Conservation (phyloP, 2,797 vertebrate genomes). For the Zonotrichia albicollis region DNA sequence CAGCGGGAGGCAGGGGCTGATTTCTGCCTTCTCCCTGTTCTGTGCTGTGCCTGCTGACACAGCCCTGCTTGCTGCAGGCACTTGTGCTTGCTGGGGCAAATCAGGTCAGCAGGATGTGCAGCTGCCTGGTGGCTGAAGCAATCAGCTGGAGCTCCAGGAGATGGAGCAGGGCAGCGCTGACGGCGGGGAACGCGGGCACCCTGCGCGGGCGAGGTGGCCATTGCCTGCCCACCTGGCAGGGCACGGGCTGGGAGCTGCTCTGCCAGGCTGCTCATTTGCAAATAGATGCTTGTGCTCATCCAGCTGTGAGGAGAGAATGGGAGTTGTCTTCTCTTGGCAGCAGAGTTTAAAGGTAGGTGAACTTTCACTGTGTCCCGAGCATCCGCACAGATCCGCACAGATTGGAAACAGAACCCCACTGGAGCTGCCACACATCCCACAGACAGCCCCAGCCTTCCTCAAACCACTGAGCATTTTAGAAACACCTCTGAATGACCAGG, state of each 20-base stretch:
- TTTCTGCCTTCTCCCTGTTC: not conserved
- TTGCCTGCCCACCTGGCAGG: conserved; percentile 25
- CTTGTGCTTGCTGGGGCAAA: conserved; percentile 51
- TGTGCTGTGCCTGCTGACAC: not conserved
- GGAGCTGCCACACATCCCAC: rapidly evolving
- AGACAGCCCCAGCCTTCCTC: rapidly evolving
- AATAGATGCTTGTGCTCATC: not conserved
- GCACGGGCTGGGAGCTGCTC: not conserved
- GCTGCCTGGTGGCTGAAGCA: not conserved
- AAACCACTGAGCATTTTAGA: not conserved
- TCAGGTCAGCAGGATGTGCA: not conserved
- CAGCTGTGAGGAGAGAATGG: not conserved
- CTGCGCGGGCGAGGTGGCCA: not conserved
- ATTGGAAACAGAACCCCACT: rapidly evolving
- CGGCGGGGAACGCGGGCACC: not conserved
- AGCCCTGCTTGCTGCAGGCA: not conserved
- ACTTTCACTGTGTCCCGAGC: not conserved
- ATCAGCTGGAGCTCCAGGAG: conserved; percentile 35
- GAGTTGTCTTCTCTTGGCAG: not conserved
- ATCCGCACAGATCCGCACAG: not conserved
- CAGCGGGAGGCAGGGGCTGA: not conserved
- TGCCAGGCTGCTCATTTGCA: not conserved
- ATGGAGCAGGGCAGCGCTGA: not conserved
- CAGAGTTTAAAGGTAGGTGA: not conserved
- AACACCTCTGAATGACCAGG: not conserved